Evolutionary conservation across 2,113 vertebrate species (phyloP).

Genomic region (Pollimyrus isidori): DNA sequence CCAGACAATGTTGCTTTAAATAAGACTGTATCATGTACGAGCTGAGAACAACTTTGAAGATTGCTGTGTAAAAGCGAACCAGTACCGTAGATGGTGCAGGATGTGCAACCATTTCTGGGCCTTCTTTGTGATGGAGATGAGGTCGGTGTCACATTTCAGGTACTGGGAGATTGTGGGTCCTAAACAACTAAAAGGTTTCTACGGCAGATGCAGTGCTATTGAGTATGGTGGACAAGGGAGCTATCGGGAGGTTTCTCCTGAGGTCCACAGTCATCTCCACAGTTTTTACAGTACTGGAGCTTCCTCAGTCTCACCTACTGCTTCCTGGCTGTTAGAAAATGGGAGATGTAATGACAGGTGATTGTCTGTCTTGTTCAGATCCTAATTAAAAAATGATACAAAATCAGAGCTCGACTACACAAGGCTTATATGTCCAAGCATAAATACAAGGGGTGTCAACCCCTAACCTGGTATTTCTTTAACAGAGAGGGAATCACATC

Average conservation of each 20-base stretch:
- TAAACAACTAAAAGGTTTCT: background rate
- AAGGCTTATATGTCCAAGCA: background rate
- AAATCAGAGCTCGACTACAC: background rate
- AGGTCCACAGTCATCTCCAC: background rate
- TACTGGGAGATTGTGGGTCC: background rate
- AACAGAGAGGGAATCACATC: background rate
- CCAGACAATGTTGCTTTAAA: background rate
- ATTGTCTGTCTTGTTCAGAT: background rate
- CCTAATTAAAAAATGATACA: background rate
- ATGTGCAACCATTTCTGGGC: too few species aligned
- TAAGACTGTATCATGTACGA: too few species aligned
- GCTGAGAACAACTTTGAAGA: background rate
- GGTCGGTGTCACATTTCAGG: background rate
- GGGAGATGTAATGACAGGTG: background rate
- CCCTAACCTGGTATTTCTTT: background rate
- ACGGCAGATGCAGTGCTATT: background rate
- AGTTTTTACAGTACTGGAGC: background rate
- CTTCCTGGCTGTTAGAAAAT: background rate
- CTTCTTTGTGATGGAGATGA: background rate
- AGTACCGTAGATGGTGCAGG: too few species aligned
- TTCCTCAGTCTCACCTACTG: background rate
- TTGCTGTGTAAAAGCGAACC: background rate
- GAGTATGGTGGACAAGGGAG: too few species aligned
- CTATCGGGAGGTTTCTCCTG: background rate
- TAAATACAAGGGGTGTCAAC: background rate